A percentile compares a stretch with the other conserved stretches of the same genome.
phyloP scores from a whole-genome alignment of 2,888 invertebrate genomes.

The Aphidoletes aphidimyza region DNA sequence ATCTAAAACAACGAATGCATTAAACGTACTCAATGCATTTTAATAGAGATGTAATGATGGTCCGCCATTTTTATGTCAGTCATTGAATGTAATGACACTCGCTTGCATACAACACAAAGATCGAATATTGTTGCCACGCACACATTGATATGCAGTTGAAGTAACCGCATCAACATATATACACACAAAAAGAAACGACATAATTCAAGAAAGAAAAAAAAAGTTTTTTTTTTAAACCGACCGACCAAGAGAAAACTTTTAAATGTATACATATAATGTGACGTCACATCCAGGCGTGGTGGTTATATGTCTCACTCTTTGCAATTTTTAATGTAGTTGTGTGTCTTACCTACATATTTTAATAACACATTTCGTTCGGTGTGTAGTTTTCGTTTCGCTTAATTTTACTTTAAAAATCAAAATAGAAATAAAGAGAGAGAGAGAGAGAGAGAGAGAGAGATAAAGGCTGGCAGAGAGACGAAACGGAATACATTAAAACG shows the following conservation, averaged over 20 bases:
- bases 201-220: background rate
- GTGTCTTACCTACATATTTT: background rate
- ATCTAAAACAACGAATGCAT: background rate
- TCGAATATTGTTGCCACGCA: too few relatives aligned
- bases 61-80: conserved; percentile 17
- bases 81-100: background rate
- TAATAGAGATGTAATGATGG: background rate
- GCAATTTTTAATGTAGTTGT: background rate
- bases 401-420: background rate
- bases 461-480: background rate
- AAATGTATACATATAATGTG: conserved; percentile 50
- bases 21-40: background rate
- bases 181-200: background rate
- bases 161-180: background rate
- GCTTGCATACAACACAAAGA: background rate
- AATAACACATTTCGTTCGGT: background rate
- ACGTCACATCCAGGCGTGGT: conserved; percentile 52
- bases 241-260: background rate
- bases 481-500: conserved; percentile 19
- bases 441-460: background rate
- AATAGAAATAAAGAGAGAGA: background rate
- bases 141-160: background rate
- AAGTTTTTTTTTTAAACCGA: background rate
- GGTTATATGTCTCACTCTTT: conserved; percentile 13
- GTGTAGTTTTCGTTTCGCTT: background rate